Conservation (phyloP, 2,888 invertebrate genomes). For the Cheilosia vernalis region DNA sequence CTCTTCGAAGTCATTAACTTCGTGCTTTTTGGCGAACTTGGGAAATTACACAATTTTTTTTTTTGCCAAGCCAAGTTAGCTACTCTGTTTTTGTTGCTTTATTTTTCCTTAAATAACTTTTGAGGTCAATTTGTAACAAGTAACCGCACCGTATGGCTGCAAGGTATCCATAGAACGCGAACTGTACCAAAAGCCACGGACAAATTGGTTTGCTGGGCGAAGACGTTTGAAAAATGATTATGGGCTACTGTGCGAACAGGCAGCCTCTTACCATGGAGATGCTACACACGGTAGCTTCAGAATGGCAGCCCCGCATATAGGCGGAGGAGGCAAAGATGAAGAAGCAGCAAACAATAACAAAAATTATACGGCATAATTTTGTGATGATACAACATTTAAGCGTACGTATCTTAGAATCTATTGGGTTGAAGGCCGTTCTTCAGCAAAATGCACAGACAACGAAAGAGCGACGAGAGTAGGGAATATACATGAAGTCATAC, state of each 20-base stretch:
- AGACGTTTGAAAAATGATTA: slow-evolving; percentile 75
- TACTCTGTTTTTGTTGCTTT: slow-evolving; percentile 40
- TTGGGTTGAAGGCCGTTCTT: slow-evolving; percentile 72
- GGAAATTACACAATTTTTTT: slow-evolving; percentile 67
- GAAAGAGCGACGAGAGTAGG: slow-evolving; percentile 26
- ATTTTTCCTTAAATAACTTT: slow-evolving; percentile 73
- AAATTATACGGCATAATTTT: slow-evolving; percentile 42
- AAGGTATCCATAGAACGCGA: slow-evolving; percentile 59
- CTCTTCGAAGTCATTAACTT: slow-evolving; percentile 68
- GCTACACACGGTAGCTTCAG: slow-evolving; percentile 43
- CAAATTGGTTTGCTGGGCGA: slow-evolving; percentile 72
- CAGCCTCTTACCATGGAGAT: slow-evolving; percentile 56
- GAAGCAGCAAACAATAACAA: slow-evolving; percentile 55
- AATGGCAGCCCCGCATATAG: background rate
- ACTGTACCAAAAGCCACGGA: slow-evolving; percentile 68
- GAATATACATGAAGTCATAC: slow-evolving; percentile 26
- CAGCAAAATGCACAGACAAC: slow-evolving; percentile 53
- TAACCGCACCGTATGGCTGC: slow-evolving; percentile 53
- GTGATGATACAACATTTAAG: slow-evolving; percentile 73
- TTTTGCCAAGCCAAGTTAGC: slow-evolving; percentile 27
- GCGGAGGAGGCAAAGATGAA: slow-evolving; percentile 48
- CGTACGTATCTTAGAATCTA: slow-evolving; percentile 72
- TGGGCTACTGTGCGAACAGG: slow-evolving; percentile 71
- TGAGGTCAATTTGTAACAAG: slow-evolving; percentile 75
- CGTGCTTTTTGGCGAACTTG: slow-evolving; percentile 72